These are phyloP conservation scores for Puffinus mauretanicus DNA, from an alignment of 2,113 vertebrate species.

Conservation along the genomic window DNA sequence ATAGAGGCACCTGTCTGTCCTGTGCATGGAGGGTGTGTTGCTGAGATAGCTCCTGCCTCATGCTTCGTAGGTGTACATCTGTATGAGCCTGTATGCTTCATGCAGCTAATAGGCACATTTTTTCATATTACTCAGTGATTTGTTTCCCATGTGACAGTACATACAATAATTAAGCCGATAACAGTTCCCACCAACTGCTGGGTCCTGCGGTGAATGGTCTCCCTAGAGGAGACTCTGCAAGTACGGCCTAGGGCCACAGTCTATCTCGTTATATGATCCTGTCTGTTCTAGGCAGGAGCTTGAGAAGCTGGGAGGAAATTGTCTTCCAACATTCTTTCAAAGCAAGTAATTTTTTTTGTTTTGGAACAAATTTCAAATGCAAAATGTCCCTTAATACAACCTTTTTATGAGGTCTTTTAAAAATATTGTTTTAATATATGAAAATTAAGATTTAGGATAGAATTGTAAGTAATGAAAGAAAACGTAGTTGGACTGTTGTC, in stretches of 20 bases:
- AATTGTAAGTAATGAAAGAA: not conserved
- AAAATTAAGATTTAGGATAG: not conserved
- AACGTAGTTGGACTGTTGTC: not conserved
- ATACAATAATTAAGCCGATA: not conserved
- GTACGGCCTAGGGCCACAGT: not conserved
- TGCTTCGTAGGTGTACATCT: not conserved
- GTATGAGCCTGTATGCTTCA: not conserved
- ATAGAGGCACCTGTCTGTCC: not conserved
- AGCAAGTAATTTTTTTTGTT: not conserved
- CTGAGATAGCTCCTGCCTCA: not conserved
- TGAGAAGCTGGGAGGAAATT: not conserved
- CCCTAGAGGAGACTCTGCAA: not conserved
- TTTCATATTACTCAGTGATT: not conserved
- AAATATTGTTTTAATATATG: rapidly evolving
- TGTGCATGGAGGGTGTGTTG: not conserved
- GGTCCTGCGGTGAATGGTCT: not conserved
- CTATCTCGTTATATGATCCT: rapidly evolving
- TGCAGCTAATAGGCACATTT: not conserved
- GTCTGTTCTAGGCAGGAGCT: not conserved
- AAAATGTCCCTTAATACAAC: not conserved
- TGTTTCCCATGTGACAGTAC: not conserved
- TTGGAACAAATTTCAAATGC: not conserved
- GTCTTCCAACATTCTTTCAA: not conserved
- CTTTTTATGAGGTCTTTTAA: not conserved
- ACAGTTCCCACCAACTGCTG: not conserved